phyloP scores from a whole-genome alignment of 2,113 vertebrate genomes.

The Sakesphorus luctuosus region DNA sequence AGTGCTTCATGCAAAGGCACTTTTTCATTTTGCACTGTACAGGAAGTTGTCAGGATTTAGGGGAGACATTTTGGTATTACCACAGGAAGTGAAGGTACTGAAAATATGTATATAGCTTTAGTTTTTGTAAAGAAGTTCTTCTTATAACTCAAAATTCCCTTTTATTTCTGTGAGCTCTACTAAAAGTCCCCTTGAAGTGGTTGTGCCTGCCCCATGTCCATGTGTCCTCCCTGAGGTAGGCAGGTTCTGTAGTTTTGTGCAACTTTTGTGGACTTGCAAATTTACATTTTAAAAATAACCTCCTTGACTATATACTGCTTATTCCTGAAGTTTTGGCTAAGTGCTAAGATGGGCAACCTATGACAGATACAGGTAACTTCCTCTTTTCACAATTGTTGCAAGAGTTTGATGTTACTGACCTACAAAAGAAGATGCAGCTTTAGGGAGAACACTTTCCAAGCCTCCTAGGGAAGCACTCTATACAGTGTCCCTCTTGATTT shows the following conservation, averaged over 20 bases:
- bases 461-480: not conserved
- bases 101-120: not conserved
- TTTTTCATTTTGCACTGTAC: not conserved
- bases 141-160: not conserved
- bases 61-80: not conserved
- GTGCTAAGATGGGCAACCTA: not conserved
- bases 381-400: not conserved
- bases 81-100: not conserved
- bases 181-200: not conserved
- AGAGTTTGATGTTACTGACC: not conserved
- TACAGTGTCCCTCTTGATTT: not conserved
- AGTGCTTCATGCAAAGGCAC: not conserved
- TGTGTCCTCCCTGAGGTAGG: not conserved
- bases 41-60: not conserved
- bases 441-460: not conserved
- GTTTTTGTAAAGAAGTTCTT: not conserved
- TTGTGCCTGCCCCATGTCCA: fast-evolving
- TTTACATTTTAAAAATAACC: not conserved
- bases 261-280: not conserved
- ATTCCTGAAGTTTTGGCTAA: not conserved
- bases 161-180: not conserved
- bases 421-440: not conserved
- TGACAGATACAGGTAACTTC: not conserved
- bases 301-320: not conserved
- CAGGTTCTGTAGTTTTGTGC: not conserved